Evolutionary conservation across 1,140 invertebrate species (phyloP).

Genomic region (Tetraneura akinire): DNA sequence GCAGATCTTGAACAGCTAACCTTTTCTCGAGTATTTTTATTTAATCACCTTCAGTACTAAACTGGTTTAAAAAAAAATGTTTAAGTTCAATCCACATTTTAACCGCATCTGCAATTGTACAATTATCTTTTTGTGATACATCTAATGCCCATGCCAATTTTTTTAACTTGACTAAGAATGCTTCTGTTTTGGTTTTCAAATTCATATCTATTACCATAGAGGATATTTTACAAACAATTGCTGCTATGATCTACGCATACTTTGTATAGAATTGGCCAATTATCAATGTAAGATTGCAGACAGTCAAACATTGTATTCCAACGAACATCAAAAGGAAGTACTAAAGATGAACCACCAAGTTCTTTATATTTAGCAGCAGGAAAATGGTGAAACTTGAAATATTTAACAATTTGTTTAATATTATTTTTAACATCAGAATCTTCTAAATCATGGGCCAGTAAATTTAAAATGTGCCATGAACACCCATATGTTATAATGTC

Average conservation of each 20-base stretch:
- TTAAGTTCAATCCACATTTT: background rate
- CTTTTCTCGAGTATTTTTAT: too few relatives aligned
- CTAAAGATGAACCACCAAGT: background rate
- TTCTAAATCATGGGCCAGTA: background rate
- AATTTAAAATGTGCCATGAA: slow-evolving; percentile 23
- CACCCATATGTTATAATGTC: slow-evolving; percentile 14
- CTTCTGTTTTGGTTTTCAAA: slow-evolving; percentile 8
- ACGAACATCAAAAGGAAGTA: slow-evolving; percentile 6
- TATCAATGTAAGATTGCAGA: slow-evolving; percentile 1
- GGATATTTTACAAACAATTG: background rate
- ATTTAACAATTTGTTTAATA: slow-evolving; percentile 17
- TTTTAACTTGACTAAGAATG: background rate
- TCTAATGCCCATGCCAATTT: background rate
- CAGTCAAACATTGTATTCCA: slow-evolving; percentile 24
- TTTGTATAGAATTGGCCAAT: background rate
- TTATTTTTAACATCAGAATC: background rate
- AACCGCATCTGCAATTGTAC: background rate
- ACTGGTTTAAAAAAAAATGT: background rate
- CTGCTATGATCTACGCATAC: background rate
- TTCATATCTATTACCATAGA: background rate
- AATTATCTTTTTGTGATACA: background rate
- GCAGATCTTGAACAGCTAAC: too few relatives aligned
- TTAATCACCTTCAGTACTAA: background rate
- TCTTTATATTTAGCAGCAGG: slow-evolving; percentile 3
- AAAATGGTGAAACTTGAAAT: slow-evolving; percentile 8